Evolutionary conservation across 1,140 invertebrate genomes (phyloP), one percentile per base, ranked within the genome.

Genomic region (Cydia pomonella): DNA sequence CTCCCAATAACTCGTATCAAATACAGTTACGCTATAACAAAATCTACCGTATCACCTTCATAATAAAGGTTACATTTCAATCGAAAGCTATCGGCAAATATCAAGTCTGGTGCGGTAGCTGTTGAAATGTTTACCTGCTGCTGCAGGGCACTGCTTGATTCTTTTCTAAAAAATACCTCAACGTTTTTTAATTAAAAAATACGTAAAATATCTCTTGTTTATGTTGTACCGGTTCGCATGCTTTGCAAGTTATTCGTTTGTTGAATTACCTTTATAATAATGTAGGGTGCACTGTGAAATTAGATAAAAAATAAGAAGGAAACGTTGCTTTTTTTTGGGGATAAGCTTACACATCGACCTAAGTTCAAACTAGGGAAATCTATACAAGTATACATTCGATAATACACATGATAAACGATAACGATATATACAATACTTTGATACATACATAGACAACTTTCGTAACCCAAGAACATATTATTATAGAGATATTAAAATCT

Each of bases 141-240:
- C 64, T 69, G 27, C 64, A 69, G 62, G 62, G 64, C 64, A 69
- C 16, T 69, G 29, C 64, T 33, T 41, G 29, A 69, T 69, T 33
- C 33, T 69, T 38, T 69, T 69, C 64, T 69, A 29, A 69, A 64
- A 69, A 69, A 69, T 69, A 69, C 29, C 29, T 69, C 27, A 18
- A 69, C 29, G 33, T 18, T 69, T 69, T 69, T 38, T 25, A 38
- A 69, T 38, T 69, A 69, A 69, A 33, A 38, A 38, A 18, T 21
- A 69, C 27, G n/a, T 38, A 69, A 38, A 38, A 21, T 21, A 41
- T 33, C 29, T 18, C 16, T 66, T 66, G 33, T 69, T 69, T 12
- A 69, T 33, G 41, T 38, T 38, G 7, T 23, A 18, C 10, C 27
- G 64, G 33, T 66, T n/a, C 12, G 47, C 18, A 12, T 23, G 53